Evolutionary conservation across 2,797 vertebrate species (phyloP).

Genomic region (Fundulus diaphanus): DNA sequence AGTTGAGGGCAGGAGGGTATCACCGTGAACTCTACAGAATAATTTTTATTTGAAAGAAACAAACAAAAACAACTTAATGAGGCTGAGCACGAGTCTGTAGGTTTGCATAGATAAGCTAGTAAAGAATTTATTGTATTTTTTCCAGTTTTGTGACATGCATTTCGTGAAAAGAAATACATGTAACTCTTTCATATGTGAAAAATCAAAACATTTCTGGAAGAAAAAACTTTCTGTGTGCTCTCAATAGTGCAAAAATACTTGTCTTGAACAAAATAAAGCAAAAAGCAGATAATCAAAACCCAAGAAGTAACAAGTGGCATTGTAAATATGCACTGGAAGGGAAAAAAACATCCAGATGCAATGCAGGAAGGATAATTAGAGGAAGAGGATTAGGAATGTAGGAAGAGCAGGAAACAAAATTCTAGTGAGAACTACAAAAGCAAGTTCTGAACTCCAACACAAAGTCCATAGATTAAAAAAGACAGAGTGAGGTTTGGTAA

Average conservation of each 20-base stretch:
- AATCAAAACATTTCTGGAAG: neutral
- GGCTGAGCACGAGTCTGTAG: too few relatives aligned
- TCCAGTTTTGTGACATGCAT: too few relatives aligned
- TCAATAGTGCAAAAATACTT: too few relatives aligned
- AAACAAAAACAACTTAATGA: conserved; percentile 8
- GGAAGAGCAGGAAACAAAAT: neutral
- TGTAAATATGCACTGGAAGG: neutral
- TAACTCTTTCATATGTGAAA: neutral
- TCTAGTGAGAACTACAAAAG: too few relatives aligned
- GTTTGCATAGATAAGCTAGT: neutral
- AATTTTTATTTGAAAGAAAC: conserved; percentile 3
- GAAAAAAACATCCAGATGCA: neutral
- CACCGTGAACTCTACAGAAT: conserved; percentile 9
- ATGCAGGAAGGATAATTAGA: neutral
- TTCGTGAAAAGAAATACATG: too few relatives aligned
- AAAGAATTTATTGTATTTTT: conserved; percentile 8
- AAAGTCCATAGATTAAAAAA: neutral
- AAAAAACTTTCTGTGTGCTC: too few relatives aligned
- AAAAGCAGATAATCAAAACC: neutral
- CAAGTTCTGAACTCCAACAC: neutral
- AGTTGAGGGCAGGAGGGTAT: neutral
- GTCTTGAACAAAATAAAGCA: neutral
- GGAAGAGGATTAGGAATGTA: neutral
- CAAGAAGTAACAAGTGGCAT: neutral
- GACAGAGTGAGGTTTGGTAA: neutral